These are phyloP conservation scores for Tyria jacobaeae DNA, from an alignment of 2,888 invertebrate genomes.

Conservation along the genomic window DNA sequence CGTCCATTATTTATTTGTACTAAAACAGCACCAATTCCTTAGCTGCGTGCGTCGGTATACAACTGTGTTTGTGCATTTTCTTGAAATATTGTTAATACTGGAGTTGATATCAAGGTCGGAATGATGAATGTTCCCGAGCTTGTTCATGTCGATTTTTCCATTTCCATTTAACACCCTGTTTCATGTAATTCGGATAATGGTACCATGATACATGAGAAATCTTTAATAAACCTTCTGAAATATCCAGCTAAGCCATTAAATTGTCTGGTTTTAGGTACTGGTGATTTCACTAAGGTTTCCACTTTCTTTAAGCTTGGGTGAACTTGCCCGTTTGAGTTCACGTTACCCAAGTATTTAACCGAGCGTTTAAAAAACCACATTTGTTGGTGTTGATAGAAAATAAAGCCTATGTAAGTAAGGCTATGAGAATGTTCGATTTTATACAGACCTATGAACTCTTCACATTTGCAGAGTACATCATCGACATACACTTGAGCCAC, in stretches of 20 bases:
- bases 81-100: constrained; percentile 11
- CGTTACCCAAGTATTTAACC: too few relatives aligned
- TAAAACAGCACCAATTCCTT: constrained; percentile 1
- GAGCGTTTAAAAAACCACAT: too few relatives aligned
- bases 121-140: not conserved
- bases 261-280: constrained; percentile 36
- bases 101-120: constrained; percentile 9
- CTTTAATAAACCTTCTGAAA: constrained; percentile 35
- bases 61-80: constrained; percentile 22
- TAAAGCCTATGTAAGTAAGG: too few relatives aligned
- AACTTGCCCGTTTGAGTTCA: too few relatives aligned
- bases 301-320: too few relatives aligned
- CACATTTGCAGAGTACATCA: too few relatives aligned
- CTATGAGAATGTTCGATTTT: too few relatives aligned
- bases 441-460: too few relatives aligned
- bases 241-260: constrained; percentile 4
- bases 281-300: constrained; percentile 44
- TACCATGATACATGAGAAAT: constrained; percentile 33
- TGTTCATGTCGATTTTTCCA: constrained; percentile 39
- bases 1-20: not conserved
- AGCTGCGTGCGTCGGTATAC: constrained; percentile 20
- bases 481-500: too few relatives aligned
- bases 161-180: constrained; percentile 29
- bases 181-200: constrained; percentile 37
- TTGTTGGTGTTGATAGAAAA: too few relatives aligned